Evolutionary conservation across 2,797 vertebrate species (phyloP), one percentile per base, ranked within the genome.

Genomic region (Typhlichthys subterraneus): DNA sequence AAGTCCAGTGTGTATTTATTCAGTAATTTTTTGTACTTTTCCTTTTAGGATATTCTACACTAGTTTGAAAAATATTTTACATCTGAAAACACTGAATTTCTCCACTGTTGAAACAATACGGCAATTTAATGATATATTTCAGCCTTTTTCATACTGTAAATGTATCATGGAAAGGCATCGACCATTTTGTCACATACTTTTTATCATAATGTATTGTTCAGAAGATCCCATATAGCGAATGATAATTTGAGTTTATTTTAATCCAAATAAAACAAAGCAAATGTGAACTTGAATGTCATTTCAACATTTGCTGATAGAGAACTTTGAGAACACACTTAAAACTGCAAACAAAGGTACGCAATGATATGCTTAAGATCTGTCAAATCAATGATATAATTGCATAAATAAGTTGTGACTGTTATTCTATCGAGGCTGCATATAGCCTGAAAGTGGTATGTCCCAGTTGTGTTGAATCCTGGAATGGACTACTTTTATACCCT

Each of bases 231-330:
- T 70, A 38, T 57, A 71, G 61, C 55, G 79, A 76, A 77, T 72
- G 60, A 77, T 17, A 67, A 63, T 23, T 72, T 74, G 29, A 74
- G 66, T 81, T 85, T 62, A 75, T 84, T 86, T 78, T 57, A 87
- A 74, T 80, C 70, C 62, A 51, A 90, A 89, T 91, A 87, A 91
- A 53, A 42, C 38, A 55, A 14, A 45, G 87, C 72, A 31, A 38
- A 77, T 0, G 23, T 49, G 14, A 33, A 67, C 29, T 65, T 33
- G 50, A 62, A 47, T 57, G n/a, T 65, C 38, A 58, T 60, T 62
- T 61, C 6, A 46, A 42, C 38, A 42, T 42, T 42, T 42, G 7
- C 38, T 42, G 38, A 8, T 42, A 9, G 9, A 9, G 38, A 7
- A 42, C 33, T 38, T 7, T 42, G 38, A 7, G 38, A 42, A 7